Conservation (phyloP, 2,113 vertebrate genomes). For the Ia io region DNA sequence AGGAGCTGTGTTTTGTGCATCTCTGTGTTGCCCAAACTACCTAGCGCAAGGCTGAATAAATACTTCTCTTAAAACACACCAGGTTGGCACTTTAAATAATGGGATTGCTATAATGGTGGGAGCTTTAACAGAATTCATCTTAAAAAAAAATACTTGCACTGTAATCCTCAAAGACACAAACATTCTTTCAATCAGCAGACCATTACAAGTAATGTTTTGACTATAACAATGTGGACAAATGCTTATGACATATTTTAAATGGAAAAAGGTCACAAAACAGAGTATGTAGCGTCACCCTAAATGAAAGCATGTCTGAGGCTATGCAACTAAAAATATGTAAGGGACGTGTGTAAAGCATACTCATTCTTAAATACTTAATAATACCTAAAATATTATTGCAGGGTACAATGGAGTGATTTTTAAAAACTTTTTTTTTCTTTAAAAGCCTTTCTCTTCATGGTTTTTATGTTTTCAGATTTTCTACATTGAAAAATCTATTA, state of each 20-base stretch:
- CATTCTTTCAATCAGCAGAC: background rate
- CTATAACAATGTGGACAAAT: background rate
- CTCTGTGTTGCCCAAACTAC: background rate
- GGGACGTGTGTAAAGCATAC: background rate
- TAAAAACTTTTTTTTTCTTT: background rate
- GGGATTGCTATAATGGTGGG: background rate
- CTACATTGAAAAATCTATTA: background rate
- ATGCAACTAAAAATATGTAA: background rate
- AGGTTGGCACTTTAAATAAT: background rate
- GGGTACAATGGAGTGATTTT: background rate
- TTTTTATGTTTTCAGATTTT: slow-evolving; percentile 34
- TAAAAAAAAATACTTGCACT: background rate
- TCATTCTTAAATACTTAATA: background rate
- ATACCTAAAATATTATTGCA: background rate
- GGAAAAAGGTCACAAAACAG: slow-evolving; percentile 18
- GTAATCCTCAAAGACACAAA: background rate
- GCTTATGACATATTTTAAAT: slow-evolving; percentile 22
- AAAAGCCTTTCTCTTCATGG: background rate
- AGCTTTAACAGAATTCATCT: background rate
- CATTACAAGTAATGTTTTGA: background rate
- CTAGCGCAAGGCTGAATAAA: background rate
- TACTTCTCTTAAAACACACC: background rate
- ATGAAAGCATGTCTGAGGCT: background rate
- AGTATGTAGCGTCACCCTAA: background rate
- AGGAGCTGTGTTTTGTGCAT: background rate